Base-by-base conservation (phyloP, 2,888 invertebrate genomes). In the Pimpla rufipes region DNA sequence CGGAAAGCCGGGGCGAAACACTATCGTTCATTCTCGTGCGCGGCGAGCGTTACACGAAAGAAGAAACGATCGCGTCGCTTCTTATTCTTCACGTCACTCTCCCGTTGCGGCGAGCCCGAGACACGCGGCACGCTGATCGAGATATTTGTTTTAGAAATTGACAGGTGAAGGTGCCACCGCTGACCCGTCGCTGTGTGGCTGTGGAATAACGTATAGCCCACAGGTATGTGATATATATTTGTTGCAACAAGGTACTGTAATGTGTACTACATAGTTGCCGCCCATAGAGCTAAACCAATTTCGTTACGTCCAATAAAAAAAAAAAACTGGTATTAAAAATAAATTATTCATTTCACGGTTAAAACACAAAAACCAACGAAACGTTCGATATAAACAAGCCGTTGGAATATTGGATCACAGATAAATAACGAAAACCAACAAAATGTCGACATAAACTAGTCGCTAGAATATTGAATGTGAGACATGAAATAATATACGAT, bases 121-220 rank as follows among this genome's bases (percentile, higher is more conserved):
- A 73, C 77, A 73, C 57, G 13, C 78, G 62, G 45, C 59, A 59
- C 55, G 47, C 62, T 62, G 82, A 79, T 74, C 78, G 74, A 78
- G 80, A 77, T 84, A 84, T 84, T 84, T 84, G 83, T 81, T 81
- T 84, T 81, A 67, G 67, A 84, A 81, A 84, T 84, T 84, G 83
- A 81, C 81, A 67, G 81, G 70, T 75, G 68, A 75, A 79, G 59
- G 74, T 82, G 81, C 74, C 74, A 82, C 70, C 47, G 73, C 55
- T 74, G 52, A 21, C 37, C 52, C 62, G 62, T 78, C 68, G 13
- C 23, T 64, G 40, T 70, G 62, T 50, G 42, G 57, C 16, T 70
- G 52, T 18, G 3, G 16, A 68, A 18, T 59, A 52, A 23, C 64
- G 37, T 62, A 78, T 18, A 6, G 29, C 55, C 42, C 42, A 42